These are phyloP conservation scores for Acrobasis repandana DNA, from an alignment of 2,888 invertebrate species.

Conservation along the genomic window DNA sequence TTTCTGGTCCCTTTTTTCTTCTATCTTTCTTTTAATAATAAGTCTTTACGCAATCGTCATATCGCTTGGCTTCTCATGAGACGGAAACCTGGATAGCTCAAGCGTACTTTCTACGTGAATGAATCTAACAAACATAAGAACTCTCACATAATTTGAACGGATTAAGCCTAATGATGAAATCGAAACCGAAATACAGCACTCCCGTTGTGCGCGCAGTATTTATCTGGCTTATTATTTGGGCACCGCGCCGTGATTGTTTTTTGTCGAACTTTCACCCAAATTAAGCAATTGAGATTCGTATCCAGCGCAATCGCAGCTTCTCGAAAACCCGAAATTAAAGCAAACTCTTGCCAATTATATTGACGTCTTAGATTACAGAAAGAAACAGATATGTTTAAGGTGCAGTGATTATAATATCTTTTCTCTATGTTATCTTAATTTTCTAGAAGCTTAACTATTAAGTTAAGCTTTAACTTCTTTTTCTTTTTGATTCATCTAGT, in stretches of 20 bases:
- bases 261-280: slow-evolving; percentile 22
- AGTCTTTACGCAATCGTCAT: too few relatives aligned
- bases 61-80: too few relatives aligned
- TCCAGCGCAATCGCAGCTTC: slow-evolving; percentile 18
- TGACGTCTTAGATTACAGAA: not conserved
- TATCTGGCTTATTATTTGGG: slow-evolving; percentile 11
- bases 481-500: too few relatives aligned
- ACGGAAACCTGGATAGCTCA: too few relatives aligned
- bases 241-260: slow-evolving; percentile 19
- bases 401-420: not conserved
- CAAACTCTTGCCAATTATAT: slow-evolving; percentile 16
- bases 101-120: too few relatives aligned
- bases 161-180: not conserved
- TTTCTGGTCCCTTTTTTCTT: too few relatives aligned
- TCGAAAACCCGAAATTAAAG: slow-evolving; percentile 17
- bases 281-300: slow-evolving; percentile 23
- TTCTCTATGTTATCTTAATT: too few relatives aligned
- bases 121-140: not conserved
- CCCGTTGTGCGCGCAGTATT: not conserved
- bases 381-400: not conserved
- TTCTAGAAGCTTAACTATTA: too few relatives aligned
- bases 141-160: not conserved
- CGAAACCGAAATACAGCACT: not conserved
- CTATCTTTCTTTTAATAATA: too few relatives aligned
- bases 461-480: too few relatives aligned